Evolutionary conservation across 2,888 invertebrate genomes (phyloP), one percentile per base, ranked within the genome.

Genomic region (Spatulosminthurus flaviceps): DNA sequence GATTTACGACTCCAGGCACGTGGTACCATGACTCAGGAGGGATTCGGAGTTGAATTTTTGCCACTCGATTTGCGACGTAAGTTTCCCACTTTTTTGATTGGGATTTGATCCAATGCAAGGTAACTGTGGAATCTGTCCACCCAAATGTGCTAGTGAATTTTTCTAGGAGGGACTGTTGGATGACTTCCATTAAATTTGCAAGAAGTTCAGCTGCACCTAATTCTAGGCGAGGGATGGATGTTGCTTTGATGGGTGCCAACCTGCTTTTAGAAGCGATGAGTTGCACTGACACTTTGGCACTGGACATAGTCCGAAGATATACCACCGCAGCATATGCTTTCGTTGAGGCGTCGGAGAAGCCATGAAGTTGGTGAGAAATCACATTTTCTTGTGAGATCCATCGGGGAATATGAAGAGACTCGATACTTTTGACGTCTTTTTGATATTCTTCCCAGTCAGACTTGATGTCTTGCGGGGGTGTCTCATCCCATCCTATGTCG

Each of bases 401-500:
- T 1, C 75, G 41, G 13, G 73, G 66, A 21, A 79, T 69, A 5
- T n/a, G 29, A 1, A 79, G 0, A 1, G 13, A n/a, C 26, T 16
- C 22, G 11, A 79, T 22, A n/a, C 22, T 7, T 16, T 21, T 26
- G n/a, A 80, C 28, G 16, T 28, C 67, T 16, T 34, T 21, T 16
- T 16, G n/a, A 42, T 66, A 79, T 1, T 34, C 41, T 5, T 16
- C 9, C 67, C 67, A 83, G 60, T 9, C 67, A 26, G 13, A 81
- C 26, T 22, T 79, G 4, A 86, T n/a, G 7, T 82, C 71, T 0
- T 7, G 9, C 11, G 84, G 84, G 0, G 85, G 71, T 0, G 72
- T 66, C 9, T 85, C 83, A 77, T 86, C 86, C 86, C 86, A 86
- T 9, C 64, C n/a, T n/a, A n/a, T n/a, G n/a, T n/a, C n/a, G n/a